Evolutionary conservation across 2,888 invertebrate species (phyloP), one percentile per base, ranked within the genome.

Genomic region (Synanthedon tipuliformis): DNA sequence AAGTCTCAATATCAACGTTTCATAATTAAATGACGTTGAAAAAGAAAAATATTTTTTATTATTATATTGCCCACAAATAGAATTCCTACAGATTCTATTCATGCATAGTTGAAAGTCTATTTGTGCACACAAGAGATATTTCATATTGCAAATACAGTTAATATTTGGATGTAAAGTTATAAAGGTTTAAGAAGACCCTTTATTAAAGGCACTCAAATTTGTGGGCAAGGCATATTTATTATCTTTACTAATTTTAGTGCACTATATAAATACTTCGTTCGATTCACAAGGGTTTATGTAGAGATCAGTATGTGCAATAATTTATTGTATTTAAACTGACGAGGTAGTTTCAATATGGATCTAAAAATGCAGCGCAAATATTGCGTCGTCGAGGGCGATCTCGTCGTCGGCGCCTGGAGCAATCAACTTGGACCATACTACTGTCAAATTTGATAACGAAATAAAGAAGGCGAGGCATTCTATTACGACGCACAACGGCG

Each of bases 391-490:
- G 16, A 90, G 92, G 70, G 90, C 92, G 1, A 86, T 95, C 69
- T 95, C 95, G 61, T 91, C 92, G 81, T 96, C 95, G 0, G 96
- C 96, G 0, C 96, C 96, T 0, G 94, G 95, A 54, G 95, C 95
- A 51, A 95, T 96, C 65, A 94, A 94, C 70, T 78, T 93, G 59
- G 94, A 94, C 51, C 91, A 91, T 65, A 86, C 89, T 1, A 91
- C 91, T 1, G 93, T 93, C 1, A 93, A 92, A 73, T 93, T 93
- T 66, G 91, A 91, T 69, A 89, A 85, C 60, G 89, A 86, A 56
- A 81, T 87, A 63, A 89, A 89, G 66, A 84, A 88, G 54, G 87
- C 88, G 1, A 65, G 88, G 15, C 84, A 88, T 60, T 88, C 88
- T n/a, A 82, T 88, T 57, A 86, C 84, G 1, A 76, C 82, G 12